Evolutionary conservation across 2,797 vertebrate species (phyloP).

Genomic region (Sternotherus odoratus): DNA sequence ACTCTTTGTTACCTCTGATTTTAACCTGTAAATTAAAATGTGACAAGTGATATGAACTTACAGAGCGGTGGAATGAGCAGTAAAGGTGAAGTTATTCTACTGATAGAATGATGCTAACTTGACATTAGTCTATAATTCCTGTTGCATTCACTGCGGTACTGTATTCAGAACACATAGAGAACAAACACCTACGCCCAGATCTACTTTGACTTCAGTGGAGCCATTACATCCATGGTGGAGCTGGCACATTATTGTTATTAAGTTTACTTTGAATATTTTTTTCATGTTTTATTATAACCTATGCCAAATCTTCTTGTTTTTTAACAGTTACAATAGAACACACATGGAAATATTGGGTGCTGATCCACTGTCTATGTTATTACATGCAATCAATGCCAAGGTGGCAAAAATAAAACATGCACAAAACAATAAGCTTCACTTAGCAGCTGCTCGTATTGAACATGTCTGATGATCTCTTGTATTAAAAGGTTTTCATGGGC

Average conservation of each 20-base stretch:
- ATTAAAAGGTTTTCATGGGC: conserved; percentile 71
- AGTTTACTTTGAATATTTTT: background rate
- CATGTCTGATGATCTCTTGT: conserved; percentile 72
- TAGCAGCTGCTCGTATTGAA: conserved; percentile 76
- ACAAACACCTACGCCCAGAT: accelerated
- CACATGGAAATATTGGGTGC: conserved; percentile 66
- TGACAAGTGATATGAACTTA: background rate
- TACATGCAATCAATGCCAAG: conserved; percentile 57
- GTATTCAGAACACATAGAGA: too few relatives aligned
- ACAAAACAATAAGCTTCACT: conserved; percentile 68
- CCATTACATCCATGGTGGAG: background rate
- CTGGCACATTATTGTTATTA: background rate
- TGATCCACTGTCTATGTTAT: conserved; percentile 66
- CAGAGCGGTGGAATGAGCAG: background rate
- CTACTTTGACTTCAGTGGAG: background rate
- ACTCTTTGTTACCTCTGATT: too few relatives aligned
- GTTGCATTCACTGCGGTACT: background rate
- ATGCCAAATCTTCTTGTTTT: conserved; percentile 24
- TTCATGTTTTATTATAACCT: conserved; percentile 38
- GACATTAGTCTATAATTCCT: background rate
- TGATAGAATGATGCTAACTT: accelerated
- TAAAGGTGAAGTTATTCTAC: background rate
- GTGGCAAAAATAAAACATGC: conserved; percentile 71
- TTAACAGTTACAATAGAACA: conserved; percentile 37
- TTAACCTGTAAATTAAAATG: accelerated